A percentile compares a stretch with the other conserved stretches of the same genome.
phyloP scores from a whole-genome alignment of 2,888 invertebrate genomes.

The Perdita meconis region DNA sequence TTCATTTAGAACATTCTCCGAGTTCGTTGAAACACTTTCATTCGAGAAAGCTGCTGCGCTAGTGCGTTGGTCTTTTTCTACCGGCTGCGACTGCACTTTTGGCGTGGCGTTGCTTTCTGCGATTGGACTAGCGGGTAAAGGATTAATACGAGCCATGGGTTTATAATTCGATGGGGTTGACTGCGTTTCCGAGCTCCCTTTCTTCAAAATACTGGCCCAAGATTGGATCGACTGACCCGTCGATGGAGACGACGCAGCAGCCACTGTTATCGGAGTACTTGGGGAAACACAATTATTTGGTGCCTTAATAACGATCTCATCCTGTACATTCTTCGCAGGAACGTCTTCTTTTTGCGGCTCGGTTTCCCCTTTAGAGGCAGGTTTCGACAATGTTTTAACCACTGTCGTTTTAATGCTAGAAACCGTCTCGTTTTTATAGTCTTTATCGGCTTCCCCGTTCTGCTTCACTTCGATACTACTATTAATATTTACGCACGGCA shows the following conservation, averaged over 20 bases:
- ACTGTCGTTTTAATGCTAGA: constrained; percentile 66
- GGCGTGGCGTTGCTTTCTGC: constrained; percentile 40
- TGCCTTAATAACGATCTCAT: constrained; percentile 59
- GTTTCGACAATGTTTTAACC: constrained; percentile 66
- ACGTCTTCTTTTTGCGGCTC: constrained; percentile 57
- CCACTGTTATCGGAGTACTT: constrained; percentile 32
- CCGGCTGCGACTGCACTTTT: constrained; percentile 34
- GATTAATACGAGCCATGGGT: constrained; percentile 76
- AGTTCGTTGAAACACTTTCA: constrained; percentile 41
- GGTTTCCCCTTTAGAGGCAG: constrained; percentile 61
- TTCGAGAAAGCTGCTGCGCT: constrained; percentile 17
- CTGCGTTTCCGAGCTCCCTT: constrained; percentile 63
- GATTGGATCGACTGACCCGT: constrained; percentile 70
- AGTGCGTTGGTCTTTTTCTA: constrained; percentile 53
- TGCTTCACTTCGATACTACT: constrained; percentile 77
- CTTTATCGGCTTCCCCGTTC: constrained; percentile 74
- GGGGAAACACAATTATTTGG: constrained; percentile 35
- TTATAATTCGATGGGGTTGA: constrained; percentile 66
- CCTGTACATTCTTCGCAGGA: constrained; percentile 52
- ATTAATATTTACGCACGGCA: constrained; percentile 75
- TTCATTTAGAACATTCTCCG: constrained; percentile 39
- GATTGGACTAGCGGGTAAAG: constrained; percentile 65
- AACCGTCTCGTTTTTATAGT: constrained; percentile 68
- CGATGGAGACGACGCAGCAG: constrained; percentile 36
- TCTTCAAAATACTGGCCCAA: constrained; percentile 83